phyloP scores from a whole-genome alignment of 2,797 vertebrate genomes.

The Cynopterus sphinx region DNA sequence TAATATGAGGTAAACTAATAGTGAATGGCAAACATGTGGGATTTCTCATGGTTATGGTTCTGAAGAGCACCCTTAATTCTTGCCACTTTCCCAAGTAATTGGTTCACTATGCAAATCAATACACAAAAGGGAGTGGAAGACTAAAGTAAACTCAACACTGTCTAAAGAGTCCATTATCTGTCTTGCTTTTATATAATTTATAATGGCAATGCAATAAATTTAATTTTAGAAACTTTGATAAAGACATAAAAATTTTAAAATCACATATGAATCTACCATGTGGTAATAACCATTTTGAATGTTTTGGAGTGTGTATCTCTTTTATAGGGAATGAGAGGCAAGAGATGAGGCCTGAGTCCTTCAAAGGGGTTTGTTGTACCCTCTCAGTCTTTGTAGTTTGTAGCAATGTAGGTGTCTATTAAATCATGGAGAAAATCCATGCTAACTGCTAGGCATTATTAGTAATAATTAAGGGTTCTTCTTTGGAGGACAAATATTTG shows the following conservation, averaged over 20 bases:
- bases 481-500: background rate
- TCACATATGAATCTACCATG: background rate
- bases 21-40: background rate
- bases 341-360: background rate
- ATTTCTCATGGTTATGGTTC: background rate
- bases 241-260: background rate
- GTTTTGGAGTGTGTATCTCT: background rate
- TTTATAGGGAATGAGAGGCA: background rate
- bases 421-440: conserved; percentile 1
- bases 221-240: conserved; percentile 26
- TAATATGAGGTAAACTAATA: background rate
- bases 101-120: background rate
- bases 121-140: background rate
- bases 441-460: background rate
- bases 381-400: background rate
- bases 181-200: background rate
- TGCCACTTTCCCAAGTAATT: background rate
- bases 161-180: background rate
- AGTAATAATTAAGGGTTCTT: conserved; percentile 17
- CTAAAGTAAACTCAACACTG: background rate
- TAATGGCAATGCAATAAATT: background rate
- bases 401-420: background rate
- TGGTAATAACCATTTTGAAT: background rate
- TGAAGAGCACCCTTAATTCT: background rate
- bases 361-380: background rate